Percentiles rank a stretch among this genome's conserved stretches.
Evolutionary conservation across 1,140 invertebrate species (phyloP).

Genomic region (Temnothorax nylanderi): DNA sequence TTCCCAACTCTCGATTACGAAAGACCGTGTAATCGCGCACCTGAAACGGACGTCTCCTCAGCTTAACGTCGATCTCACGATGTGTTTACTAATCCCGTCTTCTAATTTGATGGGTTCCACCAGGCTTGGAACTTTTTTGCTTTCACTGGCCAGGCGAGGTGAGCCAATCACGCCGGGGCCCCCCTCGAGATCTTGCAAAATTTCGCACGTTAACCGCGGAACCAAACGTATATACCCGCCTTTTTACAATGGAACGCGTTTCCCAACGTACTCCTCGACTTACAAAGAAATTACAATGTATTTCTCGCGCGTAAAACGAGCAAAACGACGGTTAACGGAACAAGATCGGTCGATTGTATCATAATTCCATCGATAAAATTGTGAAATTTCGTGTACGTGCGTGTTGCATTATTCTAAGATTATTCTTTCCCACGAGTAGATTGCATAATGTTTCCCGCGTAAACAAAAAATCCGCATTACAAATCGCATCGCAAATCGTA

Average conservation of each 20-base stretch:
- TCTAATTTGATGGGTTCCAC: background rate
- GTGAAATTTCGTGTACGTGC: background rate
- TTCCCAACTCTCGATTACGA: slow-evolving; percentile 13
- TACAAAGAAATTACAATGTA: background rate
- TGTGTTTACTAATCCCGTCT: slow-evolving; percentile 23
- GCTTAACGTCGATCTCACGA: slow-evolving; percentile 23
- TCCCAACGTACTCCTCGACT: background rate
- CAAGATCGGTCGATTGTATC: background rate
- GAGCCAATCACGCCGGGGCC: slow-evolving; percentile 14
- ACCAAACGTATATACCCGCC: background rate
- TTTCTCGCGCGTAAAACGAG: background rate
- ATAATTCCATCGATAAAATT: slow-evolving; percentile 3
- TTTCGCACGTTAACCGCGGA: slow-evolving; percentile 22
- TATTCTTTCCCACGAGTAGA: background rate
- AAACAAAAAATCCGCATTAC: background rate
- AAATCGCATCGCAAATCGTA: background rate
- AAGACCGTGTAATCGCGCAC: slow-evolving; percentile 20
- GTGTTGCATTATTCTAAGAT: background rate
- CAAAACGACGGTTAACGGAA: background rate
- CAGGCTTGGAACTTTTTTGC: slow-evolving; percentile 20
- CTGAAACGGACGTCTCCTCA: slow-evolving; percentile 8
- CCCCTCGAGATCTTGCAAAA: slow-evolving; percentile 29
- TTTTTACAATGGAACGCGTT: slow-evolving; percentile 15
- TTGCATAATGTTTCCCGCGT: background rate
- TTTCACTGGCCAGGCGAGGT: background rate